Conservation (phyloP, 1,140 invertebrate genomes). For the Acromyrmex echinatior region DNA sequence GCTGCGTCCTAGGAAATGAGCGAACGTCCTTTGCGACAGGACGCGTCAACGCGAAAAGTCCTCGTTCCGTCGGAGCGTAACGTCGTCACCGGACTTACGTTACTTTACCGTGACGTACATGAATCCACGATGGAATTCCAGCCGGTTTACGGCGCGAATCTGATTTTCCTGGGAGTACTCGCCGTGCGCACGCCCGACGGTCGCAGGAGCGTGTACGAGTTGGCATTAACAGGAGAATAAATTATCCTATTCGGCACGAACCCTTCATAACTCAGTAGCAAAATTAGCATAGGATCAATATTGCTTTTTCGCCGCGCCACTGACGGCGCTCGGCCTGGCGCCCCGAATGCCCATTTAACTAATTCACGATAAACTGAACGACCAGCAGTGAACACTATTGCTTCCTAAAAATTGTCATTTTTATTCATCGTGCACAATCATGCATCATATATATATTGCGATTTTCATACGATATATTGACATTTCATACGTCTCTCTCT, state of each 20-base stretch:
- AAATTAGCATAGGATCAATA: slow-evolving; percentile 83
- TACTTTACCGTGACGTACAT: slow-evolving; percentile 31
- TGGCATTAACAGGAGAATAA: slow-evolving; percentile 80
- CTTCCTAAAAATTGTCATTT: slow-evolving; percentile 10
- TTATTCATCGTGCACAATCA: not conserved
- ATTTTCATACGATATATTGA: not conserved
- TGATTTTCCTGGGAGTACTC: slow-evolving; percentile 63
- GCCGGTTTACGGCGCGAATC: slow-evolving; percentile 62
- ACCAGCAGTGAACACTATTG: not conserved
- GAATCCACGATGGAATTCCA: slow-evolving; percentile 61
- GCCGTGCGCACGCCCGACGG: slow-evolving; percentile 55
- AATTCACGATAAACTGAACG: not conserved
- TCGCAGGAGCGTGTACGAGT: slow-evolving; percentile 66
- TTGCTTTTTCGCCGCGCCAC: slow-evolving; percentile 78
- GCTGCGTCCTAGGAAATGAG: slow-evolving; percentile 49
- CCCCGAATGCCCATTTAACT: slow-evolving; percentile 9
- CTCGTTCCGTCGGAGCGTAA: slow-evolving; percentile 2
- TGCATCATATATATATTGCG: not conserved
- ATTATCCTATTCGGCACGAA: slow-evolving; percentile 81
- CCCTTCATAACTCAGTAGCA: slow-evolving; percentile 78
- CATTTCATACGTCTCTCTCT: not conserved
- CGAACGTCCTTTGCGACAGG: slow-evolving; percentile 55
- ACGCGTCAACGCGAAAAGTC: slow-evolving; percentile 49
- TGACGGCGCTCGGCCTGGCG: slow-evolving; percentile 59
- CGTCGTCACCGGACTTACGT: slow-evolving; percentile 37